Base-by-base conservation (phyloP, 2,113 vertebrate species). In the Sinocyclocheilus grahami region DNA sequence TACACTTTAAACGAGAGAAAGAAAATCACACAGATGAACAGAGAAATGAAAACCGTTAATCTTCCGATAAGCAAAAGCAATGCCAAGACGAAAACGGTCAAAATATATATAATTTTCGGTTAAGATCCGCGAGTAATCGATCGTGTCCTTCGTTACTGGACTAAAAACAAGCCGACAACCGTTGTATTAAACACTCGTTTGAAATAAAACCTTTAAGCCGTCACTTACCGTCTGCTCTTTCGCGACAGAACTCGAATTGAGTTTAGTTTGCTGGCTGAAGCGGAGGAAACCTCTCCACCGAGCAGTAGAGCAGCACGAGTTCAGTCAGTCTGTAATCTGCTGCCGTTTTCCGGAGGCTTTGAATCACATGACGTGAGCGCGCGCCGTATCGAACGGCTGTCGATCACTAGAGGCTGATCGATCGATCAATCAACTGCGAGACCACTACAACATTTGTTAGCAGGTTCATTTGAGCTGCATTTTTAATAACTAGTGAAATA, bases 291-390 rank as follows among this genome's bases (percentile, higher is more conserved):
- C n/a, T 51, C 60, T 82, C 11, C 12, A 37, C 24, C 65, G 24
- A 20, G 46, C 16, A 10, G 48, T 16, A 0, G 24, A 20, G 46
- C 16, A 10, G 48, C 1, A 0, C 5, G 46, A 14, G 62, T 51
- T 30, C 27, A 81, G 78, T 24, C 18, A 27, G 74, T 24, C 48
- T 16, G 24, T 53, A 51, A 51, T 2, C 81, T 24, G 81, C 65
- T 82, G 79, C 79, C 4, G 79, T 30, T 71, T 82, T 82, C 81
- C 81, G 81, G 81, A 82, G 81, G 14, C n/a, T 82, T 82, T 82
- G 80, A 82, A 51, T 82, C 81, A 82, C 81, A 71, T 82, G 80
- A 82, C 24, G 51, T 6, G 42, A 69, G 27, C 63, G 46, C 65
- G 80, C 80, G 62, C 63, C 80, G 18, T 3, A 67, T 53, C 62